Base-by-base conservation (phyloP, 2,888 invertebrate genomes). In the Suillia variegata region DNA sequence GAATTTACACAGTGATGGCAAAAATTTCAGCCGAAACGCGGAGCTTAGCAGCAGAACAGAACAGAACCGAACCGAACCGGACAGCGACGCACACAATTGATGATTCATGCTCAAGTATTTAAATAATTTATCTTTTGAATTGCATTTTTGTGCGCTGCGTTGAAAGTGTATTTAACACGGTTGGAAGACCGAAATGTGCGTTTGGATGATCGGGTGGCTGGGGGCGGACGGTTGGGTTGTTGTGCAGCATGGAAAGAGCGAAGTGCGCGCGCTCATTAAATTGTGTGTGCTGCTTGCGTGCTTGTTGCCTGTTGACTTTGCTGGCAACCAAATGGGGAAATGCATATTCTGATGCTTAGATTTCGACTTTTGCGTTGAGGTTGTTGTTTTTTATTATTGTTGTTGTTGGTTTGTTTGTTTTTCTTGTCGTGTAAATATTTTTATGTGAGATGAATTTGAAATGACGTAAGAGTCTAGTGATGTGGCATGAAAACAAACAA, bases 31-130 rank as follows among this genome's bases (percentile, higher is more conserved):
- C 20, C 13, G 12, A n/a, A n/a, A n/a, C n/a, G n/a, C n/a, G n/a
- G n/a, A n/a, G n/a, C n/a, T n/a, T n/a, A n/a, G n/a, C n/a, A n/a
- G n/a, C n/a, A n/a, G n/a, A n/a, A n/a, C n/a, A n/a, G n/a, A n/a
- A n/a, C n/a, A n/a, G n/a, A n/a, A n/a, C n/a, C n/a, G n/a, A n/a
- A n/a, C n/a, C n/a, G n/a, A n/a, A n/a, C n/a, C n/a, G n/a, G 13
- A 22, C 49, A 20, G 24, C 49, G 4, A 3, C 13, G n/a, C 38
- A 38, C 38, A n/a, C 38, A 26, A 26, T 49, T 18, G 67, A 64
- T 69, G 69, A 67, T 63, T 69, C 69, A 69, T 67, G 58, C 59
- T 54, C 55, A 65, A 67, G 62, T 62, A 65, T 67, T 67, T 65
- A 60, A 55, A 64, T 62, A 63, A 64, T 65, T 67, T 69, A 65